These are phyloP conservation scores for Acleris emargana DNA, from an alignment of 2,888 invertebrate genomes.

Conservation along the genomic window DNA sequence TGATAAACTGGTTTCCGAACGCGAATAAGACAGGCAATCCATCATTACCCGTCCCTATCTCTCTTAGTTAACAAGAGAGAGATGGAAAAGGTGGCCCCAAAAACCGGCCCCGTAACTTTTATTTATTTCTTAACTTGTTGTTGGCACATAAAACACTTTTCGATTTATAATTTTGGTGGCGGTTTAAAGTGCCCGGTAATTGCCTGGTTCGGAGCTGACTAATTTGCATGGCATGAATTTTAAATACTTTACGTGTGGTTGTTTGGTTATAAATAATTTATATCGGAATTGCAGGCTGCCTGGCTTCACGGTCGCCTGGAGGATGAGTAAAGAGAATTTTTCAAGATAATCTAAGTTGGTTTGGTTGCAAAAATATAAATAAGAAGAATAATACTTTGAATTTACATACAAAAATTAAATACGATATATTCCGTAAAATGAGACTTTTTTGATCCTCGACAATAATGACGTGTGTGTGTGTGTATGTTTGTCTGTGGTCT, in stretches of 20 bases:
- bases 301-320: slow-evolving; percentile 51
- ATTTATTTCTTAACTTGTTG: slow-evolving; percentile 81
- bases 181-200: slow-evolving; percentile 57
- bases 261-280: slow-evolving; percentile 52
- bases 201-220: slow-evolving; percentile 61
- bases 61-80: slow-evolving; percentile 46
- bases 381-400: no score
- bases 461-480: no score
- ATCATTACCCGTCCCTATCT: slow-evolving; percentile 56
- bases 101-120: slow-evolving; percentile 69
- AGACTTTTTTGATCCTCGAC: no score
- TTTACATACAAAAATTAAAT: no score
- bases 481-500: no score
- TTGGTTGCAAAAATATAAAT: no score
- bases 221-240: slow-evolving; percentile 71
- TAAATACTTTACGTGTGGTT: slow-evolving; percentile 50
- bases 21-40: slow-evolving; percentile 55
- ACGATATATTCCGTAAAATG: no score
- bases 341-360: slow-evolving; percentile 9
- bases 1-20: slow-evolving; percentile 79
- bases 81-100: slow-evolving; percentile 45
- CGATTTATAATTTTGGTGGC: slow-evolving; percentile 58
- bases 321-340: slow-evolving; percentile 10
- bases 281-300: slow-evolving; percentile 49
- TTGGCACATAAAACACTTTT: slow-evolving; percentile 72